Evolutionary conservation across 2,888 invertebrate genomes (phyloP), one percentile per base, ranked within the genome.

Genomic region (Hydriomena furcata): DNA sequence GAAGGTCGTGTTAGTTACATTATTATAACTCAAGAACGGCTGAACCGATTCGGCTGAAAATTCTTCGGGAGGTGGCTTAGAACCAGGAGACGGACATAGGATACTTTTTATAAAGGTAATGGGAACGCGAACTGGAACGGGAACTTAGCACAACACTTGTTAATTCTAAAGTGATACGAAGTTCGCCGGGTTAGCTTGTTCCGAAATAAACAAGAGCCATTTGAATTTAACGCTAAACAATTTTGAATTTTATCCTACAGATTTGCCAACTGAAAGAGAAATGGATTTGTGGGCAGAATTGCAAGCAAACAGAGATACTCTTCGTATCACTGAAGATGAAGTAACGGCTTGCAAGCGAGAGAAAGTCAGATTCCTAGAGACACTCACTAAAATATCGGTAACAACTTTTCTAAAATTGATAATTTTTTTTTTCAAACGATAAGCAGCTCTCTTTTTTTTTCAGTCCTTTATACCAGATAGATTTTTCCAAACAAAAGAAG

Each of bases 271-370:
- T 17, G 82, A 84, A 71, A 73, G 84, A 63, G 90, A 90, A 71
- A 83, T 89, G 74, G 84, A 85, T 57, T 61, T 89, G 44, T 82
- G 83, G 82, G 81, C 89, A 12, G 87, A 90, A 54, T 56, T 90
- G 38, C 82, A 87, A 65, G 81, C 87, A 10, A 82, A 82, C n/a
- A 90, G 89, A 66, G 87, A 88, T 23, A 76, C 77, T 25, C 71
- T 90, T 38, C 76, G 80, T n/a, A 46, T 75, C 30, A 74, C 81
- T 7, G 90, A 90, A 65, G 89, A 90, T 1, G 89, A 90, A 70
- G 71, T 90, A 12, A 69, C 67, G 8, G 63, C 76, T 20, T 81
- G 77, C 62, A 89, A 82, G 73, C 68, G 75, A 52, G 90, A 90
- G 50, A 90, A 90, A 82, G 66, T 82, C 31, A 73, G 79, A 48